Base-by-base conservation (phyloP, 2,113 vertebrate species). In the Alethe diademata region DNA sequence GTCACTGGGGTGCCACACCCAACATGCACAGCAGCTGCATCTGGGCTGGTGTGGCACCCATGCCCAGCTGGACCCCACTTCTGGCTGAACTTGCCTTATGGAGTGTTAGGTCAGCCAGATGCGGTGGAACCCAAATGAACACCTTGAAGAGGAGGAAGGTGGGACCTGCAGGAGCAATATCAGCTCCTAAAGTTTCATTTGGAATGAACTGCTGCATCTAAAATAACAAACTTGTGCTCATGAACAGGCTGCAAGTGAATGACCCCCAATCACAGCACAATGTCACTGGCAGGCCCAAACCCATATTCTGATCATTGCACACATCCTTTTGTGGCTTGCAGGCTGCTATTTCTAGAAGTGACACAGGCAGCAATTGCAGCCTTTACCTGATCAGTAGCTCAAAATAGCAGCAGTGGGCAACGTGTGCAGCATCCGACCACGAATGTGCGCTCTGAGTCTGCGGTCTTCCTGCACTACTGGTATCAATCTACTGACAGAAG, bases 381-480 rank as follows among this genome's bases (percentile, higher is more conserved):
- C 31, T 54, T 43, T 13, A 74, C 72, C 85, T 93, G 90, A 84
- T 48, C 47, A 45, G 64, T 43, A 92, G 62, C 83, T 86, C 58
- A 82, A 64, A 86, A 94, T 22, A 80, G 47, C 71, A 64, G 53
- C 71, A 91, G 53, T 23, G 29, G 67, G 28, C 57, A 82, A 57
- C 0, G 0, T 8, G 17, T 29, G n/a, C 31, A 1, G 47, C 38
- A 42, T 58, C 36, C 3, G 1, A 72, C 45, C 33, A 28, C 13
- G 57, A 35, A 36, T 0, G 0, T 36, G 48, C 0, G 0, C 58
- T 65, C 24, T 6, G 14, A 74, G n/a, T 17, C 43, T 35, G 25
- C 65, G 48, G 19, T 6, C 61, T 88, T 90, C 88, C 42, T 67
- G 25, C 22, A 33, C 42, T 62, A n/a, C 20, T 29, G 45, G 14